Conservation (phyloP, 1,140 invertebrate species). For the Trinorchestia longiramus region DNA sequence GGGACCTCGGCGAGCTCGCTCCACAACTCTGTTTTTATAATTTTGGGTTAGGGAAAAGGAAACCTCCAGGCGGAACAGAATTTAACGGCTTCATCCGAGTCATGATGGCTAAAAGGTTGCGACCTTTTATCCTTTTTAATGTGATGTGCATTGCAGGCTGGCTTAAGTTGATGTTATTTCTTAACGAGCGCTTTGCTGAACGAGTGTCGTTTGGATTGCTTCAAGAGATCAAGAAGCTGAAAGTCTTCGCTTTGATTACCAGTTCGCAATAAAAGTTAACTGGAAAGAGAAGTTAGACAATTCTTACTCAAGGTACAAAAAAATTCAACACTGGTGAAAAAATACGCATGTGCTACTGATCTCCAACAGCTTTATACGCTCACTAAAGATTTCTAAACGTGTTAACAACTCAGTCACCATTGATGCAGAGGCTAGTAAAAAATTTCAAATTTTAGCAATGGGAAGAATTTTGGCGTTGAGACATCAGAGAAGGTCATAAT, state of each 20-base stretch:
- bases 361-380: background rate
- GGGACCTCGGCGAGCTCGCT: too few species aligned
- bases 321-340: background rate
- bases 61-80: background rate
- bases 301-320: background rate
- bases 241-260: background rate
- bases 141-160: background rate
- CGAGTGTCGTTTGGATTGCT: constrained; percentile 6
- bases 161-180: constrained; percentile 43
- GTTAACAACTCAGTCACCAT: too few species aligned
- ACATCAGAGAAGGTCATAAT: too few species aligned
- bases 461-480: too few species aligned
- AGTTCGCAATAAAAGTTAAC: background rate
- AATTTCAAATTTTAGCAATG: too few species aligned
- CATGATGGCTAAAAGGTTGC: constrained; percentile 38
- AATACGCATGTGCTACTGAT: background rate
- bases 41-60: too few species aligned
- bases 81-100: constrained; percentile 20
- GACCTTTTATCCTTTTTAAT: constrained; percentile 47
- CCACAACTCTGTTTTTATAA: too few species aligned
- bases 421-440: too few species aligned
- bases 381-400: too few species aligned
- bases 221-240: background rate
- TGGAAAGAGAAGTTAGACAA: background rate
- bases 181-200: background rate